Percentiles rank a stretch among this genome's conserved stretches.
Evolutionary conservation across 2,113 vertebrate species (phyloP).

Genomic region (Peromyscus californicus): DNA sequence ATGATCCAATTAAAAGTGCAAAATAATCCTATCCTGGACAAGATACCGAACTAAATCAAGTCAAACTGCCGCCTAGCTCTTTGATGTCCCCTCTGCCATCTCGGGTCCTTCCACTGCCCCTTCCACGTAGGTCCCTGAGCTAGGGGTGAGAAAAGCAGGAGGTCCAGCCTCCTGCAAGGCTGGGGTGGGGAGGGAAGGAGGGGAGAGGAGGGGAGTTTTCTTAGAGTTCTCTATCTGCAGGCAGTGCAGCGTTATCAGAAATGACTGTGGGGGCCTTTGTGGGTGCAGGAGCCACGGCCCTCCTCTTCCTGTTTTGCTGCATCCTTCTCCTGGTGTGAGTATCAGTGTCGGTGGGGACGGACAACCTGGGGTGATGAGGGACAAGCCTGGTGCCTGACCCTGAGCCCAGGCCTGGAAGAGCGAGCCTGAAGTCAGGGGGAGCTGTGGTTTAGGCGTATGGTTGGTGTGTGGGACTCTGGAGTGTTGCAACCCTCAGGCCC

Average conservation of each 20-base stretch:
- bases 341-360: no score
- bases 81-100: background rate
- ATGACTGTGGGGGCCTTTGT: background rate
- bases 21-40: background rate
- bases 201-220: background rate
- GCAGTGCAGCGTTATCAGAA: accelerated
- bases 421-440: background rate
- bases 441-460: background rate
- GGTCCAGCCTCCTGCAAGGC: background rate
- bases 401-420: background rate
- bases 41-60: background rate
- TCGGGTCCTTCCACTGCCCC: no score
- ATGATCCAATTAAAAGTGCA: background rate
- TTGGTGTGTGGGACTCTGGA: background rate
- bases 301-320: slow-evolving; percentile 8
- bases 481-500: background rate
- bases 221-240: background rate
- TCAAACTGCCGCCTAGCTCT: background rate
- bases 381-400: background rate
- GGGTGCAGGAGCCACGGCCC: background rate
- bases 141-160: accelerated
- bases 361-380: no score
- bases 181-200: no score
- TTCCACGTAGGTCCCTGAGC: background rate
- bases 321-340: slow-evolving; percentile 1